A percentile compares a stretch with the other conserved stretches of the same genome.
Evolutionary conservation across 2,113 vertebrate genomes (phyloP).

Genomic region (Scartelaos histophorus): DNA sequence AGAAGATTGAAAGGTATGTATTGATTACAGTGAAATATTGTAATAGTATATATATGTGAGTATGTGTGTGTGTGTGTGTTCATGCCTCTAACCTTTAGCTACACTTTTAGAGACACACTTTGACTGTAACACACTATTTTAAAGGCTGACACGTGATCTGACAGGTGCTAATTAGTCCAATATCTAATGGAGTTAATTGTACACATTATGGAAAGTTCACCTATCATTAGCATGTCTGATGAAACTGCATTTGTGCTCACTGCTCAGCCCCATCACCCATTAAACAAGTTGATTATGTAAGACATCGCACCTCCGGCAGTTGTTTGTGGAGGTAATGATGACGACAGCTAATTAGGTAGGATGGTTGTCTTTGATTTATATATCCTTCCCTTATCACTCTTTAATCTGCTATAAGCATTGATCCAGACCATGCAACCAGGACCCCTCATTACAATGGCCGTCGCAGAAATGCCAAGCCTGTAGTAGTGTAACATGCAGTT

Average conservation of each 20-base stretch:
- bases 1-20: neutral
- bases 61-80: no score
- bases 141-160: neutral
- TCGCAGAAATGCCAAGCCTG: constrained; percentile 56
- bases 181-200: neutral
- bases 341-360: constrained; percentile 72
- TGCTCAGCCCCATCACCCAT: constrained; percentile 36
- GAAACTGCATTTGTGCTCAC: neutral
- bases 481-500: constrained; percentile 51
- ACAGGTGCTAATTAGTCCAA: neutral
- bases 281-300: constrained; percentile 57
- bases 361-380: constrained; percentile 77
- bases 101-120: neutral
- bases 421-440: constrained; percentile 66
- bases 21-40: neutral
- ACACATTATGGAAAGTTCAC: neutral
- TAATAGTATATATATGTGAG: no score
- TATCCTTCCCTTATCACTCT: constrained; percentile 62
- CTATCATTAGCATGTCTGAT: constrained; percentile 1
- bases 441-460: constrained; percentile 71
- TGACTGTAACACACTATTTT: neutral
- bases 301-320: constrained; percentile 60
- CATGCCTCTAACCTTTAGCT: neutral
- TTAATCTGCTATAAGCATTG: constrained; percentile 73
- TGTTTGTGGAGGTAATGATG: constrained; percentile 66